Conservation (phyloP, 2,888 invertebrate genomes). For the Lasioglossum figueresi region DNA sequence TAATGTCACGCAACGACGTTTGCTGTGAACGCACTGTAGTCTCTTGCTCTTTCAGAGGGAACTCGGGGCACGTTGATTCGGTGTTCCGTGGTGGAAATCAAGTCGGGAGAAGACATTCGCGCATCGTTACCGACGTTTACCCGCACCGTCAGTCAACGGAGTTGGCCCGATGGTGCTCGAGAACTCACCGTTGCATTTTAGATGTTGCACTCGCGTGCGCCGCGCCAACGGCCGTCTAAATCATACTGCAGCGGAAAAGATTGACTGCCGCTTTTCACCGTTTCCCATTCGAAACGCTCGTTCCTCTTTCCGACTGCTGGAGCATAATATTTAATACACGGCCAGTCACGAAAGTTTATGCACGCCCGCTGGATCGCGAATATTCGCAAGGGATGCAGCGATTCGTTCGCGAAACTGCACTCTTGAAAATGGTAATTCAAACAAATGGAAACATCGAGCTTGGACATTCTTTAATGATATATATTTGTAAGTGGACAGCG, state of each 20-base stretch:
- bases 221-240: slow-evolving; percentile 25
- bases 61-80: slow-evolving; percentile 30
- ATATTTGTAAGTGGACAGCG: too few relatives aligned
- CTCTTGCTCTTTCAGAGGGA: not conserved
- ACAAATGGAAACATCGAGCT: not conserved
- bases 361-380: not conserved
- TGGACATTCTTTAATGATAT: not conserved
- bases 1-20: slow-evolving; percentile 39
- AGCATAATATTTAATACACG: slow-evolving; percentile 1
- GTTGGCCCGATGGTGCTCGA: slow-evolving; percentile 28
- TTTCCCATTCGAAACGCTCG: not conserved
- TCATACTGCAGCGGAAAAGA: slow-evolving; percentile 35
- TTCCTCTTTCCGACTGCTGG: not conserved
- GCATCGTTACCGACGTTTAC: slow-evolving; percentile 64
- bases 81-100: slow-evolving; percentile 45
- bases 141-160: slow-evolving; percentile 38
- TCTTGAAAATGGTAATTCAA: not conserved
- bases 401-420: not conserved
- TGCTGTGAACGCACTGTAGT: slow-evolving; percentile 1
- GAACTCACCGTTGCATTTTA: slow-evolving; percentile 57
- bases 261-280: slow-evolving; percentile 9
- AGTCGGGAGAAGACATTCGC: slow-evolving; percentile 65
- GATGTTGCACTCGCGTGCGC: slow-evolving; percentile 62
- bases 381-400: not conserved
- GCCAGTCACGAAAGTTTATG: not conserved